Conservation (phyloP, 2,797 vertebrate genomes). For the Megaceryle alcyon region DNA sequence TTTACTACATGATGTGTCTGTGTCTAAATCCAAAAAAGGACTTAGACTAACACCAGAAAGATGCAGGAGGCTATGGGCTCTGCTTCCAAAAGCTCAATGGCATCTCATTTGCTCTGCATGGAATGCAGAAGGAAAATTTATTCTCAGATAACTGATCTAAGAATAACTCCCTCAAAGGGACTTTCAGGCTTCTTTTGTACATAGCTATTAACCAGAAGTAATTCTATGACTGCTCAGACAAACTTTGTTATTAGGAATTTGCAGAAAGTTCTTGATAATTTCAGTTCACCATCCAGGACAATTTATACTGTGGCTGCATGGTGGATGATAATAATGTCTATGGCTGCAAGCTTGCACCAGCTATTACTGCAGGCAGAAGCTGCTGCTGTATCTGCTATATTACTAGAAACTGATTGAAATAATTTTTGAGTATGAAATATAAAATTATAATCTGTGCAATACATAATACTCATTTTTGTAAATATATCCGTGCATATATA, state of each 20-base stretch:
- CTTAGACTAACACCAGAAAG: not conserved
- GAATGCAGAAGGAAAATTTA: not conserved
- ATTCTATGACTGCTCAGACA: not conserved
- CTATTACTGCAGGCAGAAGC: not conserved
- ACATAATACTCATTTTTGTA: not conserved
- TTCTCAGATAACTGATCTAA: constrained; percentile 8
- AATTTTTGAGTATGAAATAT: not conserved
- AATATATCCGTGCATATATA: not conserved
- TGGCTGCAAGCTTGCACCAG: not conserved
- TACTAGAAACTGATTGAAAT: not conserved
- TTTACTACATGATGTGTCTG: not conserved
- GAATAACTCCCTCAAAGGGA: not conserved
- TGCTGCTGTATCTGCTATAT: not conserved
- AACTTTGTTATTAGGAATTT: not conserved
- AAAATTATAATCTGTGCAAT: not conserved
- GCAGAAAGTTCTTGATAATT: not conserved
- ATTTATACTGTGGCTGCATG: not conserved
- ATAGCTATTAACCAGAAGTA: not conserved
- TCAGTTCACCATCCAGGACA: not conserved
- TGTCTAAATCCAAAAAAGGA: not conserved
- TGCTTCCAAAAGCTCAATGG: not conserved
- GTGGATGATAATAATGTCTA: not conserved
- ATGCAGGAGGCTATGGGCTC: not conserved
- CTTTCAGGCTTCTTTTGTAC: not conserved
- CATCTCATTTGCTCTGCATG: not conserved